Evolutionary conservation across 1,140 invertebrate genomes (phyloP).

Genomic region (Dryas iulia): DNA sequence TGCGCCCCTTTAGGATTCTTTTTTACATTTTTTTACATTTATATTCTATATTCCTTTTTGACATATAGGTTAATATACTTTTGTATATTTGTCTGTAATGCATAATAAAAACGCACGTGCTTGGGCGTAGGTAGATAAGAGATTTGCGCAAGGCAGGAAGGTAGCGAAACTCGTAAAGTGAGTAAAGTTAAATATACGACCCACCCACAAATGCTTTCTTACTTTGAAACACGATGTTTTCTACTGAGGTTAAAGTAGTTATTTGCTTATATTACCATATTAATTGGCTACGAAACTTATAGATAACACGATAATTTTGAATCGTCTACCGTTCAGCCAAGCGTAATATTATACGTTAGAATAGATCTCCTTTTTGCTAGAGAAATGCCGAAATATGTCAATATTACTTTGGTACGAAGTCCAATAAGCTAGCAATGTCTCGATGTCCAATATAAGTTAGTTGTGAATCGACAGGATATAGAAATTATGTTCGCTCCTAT

Average conservation of each 20-base stretch:
- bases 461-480: conserved; percentile 9
- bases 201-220: not conserved
- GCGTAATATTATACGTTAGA: conserved; percentile 7
- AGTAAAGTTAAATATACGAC: not conserved
- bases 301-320: not conserved
- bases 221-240: not conserved
- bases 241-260: not conserved
- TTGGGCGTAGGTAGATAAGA: conserved; percentile 20
- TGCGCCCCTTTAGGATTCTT: no score
- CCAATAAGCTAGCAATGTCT: conserved; percentile 26
- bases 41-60: no score
- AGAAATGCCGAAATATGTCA: conserved; percentile 30
- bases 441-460: conserved; percentile 18
- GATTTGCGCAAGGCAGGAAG: conserved; percentile 19
- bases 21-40: no score
- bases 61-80: no score
- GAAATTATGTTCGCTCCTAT: not conserved
- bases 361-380: conserved; percentile 7
- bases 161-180: conserved; percentile 23
- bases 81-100: no score
- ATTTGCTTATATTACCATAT: not conserved
- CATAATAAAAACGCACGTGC: conserved; percentile 2
- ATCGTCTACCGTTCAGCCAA: conserved; percentile 4
- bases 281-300: not conserved
- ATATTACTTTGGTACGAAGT: conserved; percentile 23